Percentiles rank a stretch among this genome's conserved stretches.
phyloP scores from a whole-genome alignment of 2,113 vertebrate species.

The Hippolais icterina region DNA sequence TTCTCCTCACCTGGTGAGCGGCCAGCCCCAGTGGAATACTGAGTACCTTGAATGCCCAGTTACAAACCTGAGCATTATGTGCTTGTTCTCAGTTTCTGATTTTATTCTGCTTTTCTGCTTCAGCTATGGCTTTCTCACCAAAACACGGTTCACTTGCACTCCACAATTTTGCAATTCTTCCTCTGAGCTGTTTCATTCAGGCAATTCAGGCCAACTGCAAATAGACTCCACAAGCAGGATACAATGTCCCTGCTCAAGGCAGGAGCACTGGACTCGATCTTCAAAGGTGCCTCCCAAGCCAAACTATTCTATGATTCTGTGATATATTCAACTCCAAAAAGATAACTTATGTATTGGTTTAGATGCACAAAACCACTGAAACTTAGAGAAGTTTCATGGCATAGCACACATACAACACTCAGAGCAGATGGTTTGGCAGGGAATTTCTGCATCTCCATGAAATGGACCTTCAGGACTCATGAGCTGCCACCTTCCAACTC shows the following conservation, averaged over 20 bases:
- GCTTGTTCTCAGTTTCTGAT: not conserved
- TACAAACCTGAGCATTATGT: not conserved
- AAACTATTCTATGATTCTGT: not conserved
- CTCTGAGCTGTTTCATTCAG: not conserved
- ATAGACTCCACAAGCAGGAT: not conserved
- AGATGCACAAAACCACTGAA: not conserved
- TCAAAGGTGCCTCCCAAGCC: not conserved
- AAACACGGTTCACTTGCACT: not conserved
- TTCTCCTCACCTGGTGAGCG: not conserved
- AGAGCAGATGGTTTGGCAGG: not conserved
- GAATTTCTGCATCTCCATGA: not conserved
- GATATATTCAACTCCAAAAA: not conserved
- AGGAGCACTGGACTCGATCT: not conserved
- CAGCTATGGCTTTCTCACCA: not conserved
- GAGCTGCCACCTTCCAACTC: not conserved
- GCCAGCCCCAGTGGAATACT: not conserved
- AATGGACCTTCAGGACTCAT: fast-evolving
- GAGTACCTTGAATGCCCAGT: not conserved
- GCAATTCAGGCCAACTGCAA: not conserved
- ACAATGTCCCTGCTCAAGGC: not conserved
- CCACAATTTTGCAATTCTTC: not conserved
- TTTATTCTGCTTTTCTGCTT: not conserved
- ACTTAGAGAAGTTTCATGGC: not conserved
- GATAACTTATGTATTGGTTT: not conserved
- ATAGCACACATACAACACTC: not conserved